phyloP scores from a whole-genome alignment of 2,888 invertebrate species.

The Phalera bucephala region DNA sequence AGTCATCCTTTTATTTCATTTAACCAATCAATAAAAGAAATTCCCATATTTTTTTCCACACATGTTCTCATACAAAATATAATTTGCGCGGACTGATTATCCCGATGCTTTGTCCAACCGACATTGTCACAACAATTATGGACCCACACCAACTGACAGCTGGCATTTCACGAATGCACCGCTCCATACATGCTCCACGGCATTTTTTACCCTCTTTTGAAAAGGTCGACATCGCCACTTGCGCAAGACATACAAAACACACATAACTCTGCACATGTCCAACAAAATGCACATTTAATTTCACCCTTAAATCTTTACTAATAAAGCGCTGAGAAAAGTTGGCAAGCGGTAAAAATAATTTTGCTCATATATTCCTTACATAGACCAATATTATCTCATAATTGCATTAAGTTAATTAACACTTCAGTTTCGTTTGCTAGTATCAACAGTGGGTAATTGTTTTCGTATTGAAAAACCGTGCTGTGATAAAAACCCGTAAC shows the following conservation, averaged over 20 bases:
- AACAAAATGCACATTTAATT: conserved; percentile 3
- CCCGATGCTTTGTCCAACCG: conserved; percentile 34
- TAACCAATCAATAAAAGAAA: too few relatives aligned
- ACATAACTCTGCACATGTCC: not conserved
- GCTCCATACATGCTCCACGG: conserved; percentile 35
- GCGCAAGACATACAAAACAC: conserved; percentile 29
- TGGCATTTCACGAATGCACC: conserved; percentile 63
- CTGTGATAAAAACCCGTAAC: conserved; percentile 27
- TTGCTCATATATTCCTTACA: conserved; percentile 34
- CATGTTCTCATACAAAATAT: too few relatives aligned
- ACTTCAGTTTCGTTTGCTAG: conserved; percentile 48
- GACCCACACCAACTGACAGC: conserved; percentile 43
- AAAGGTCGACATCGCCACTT: conserved; percentile 56
- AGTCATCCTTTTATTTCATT: too few relatives aligned
- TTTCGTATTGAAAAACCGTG: conserved; percentile 18
- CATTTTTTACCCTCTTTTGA: conserved; percentile 51
- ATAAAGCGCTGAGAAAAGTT: not conserved
- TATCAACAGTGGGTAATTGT: conserved; percentile 49
- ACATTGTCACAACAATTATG: conserved; percentile 40
- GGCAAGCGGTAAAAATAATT: conserved; percentile 2
- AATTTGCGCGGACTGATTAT: conserved; percentile 27
- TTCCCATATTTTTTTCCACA: too few relatives aligned
- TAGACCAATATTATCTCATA: conserved; percentile 48
- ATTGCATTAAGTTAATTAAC: conserved; percentile 66
- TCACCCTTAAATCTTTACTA: not conserved